These are phyloP conservation scores for Drosophila rhopaloa DNA, from an alignment of 1,140 invertebrate genomes.

Conservation along the genomic window DNA sequence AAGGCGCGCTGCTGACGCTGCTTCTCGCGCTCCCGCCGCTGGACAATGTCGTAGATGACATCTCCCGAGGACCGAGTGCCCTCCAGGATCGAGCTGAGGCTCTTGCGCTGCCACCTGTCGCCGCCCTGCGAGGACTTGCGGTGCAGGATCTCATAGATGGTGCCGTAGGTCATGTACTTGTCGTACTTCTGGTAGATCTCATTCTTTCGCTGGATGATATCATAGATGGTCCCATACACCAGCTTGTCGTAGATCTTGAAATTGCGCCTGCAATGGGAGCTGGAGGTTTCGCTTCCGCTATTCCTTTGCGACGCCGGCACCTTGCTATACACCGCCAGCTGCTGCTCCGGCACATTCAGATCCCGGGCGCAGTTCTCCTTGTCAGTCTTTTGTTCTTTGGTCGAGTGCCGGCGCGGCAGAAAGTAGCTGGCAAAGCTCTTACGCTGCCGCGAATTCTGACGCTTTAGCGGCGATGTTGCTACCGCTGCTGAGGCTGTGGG, in stretches of 20 bases:
- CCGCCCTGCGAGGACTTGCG: constrained; percentile 61
- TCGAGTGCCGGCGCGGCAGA: constrained; percentile 67
- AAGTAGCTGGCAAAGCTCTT: constrained; percentile 80
- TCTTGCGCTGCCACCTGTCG: constrained; percentile 75
- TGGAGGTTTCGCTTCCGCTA: constrained; percentile 11
- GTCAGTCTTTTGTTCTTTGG: constrained; percentile 64
- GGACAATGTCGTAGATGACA: constrained; percentile 80
- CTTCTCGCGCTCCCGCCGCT: constrained; percentile 49
- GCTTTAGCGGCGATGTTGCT: constrained; percentile 60
- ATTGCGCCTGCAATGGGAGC: constrained; percentile 65
- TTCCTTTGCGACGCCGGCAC: constrained; percentile 2
- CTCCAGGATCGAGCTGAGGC: constrained; percentile 72
- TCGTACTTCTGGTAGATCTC: constrained; percentile 84
- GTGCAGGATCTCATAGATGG: constrained; percentile 84
- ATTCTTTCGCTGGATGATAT: constrained; percentile 83
- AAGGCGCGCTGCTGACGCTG: constrained; percentile 19
- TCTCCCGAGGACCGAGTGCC: constrained; percentile 34
- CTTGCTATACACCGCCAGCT: constrained; percentile 48
- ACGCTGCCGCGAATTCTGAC: constrained; percentile 80
- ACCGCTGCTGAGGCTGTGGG: constrained; percentile 9
- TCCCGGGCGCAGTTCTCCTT: constrained; percentile 33
- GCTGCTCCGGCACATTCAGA: constrained; percentile 26
- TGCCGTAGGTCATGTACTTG: constrained; percentile 84
- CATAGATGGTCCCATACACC: constrained; percentile 83
- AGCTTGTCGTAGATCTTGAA: constrained; percentile 84